Evolutionary conservation across 2,888 invertebrate species (phyloP).

Genomic region (Tipula lateralis): DNA sequence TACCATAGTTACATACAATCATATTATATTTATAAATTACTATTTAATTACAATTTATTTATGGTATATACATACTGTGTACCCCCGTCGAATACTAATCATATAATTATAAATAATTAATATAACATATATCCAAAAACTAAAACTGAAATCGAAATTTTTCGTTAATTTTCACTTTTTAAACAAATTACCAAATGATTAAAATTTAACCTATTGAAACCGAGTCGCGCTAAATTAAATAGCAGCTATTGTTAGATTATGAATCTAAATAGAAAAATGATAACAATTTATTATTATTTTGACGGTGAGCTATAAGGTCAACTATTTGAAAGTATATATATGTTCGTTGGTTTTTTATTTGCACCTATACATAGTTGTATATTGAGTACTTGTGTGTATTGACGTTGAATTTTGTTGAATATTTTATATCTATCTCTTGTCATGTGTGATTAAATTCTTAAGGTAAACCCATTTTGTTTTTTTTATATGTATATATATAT

Average conservation of each 20-base stretch:
- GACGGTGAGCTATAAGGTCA: background rate
- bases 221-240: too few species aligned
- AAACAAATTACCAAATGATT: background rate
- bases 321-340: background rate
- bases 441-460: background rate
- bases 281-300: background rate
- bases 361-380: background rate
- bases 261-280: too few species aligned
- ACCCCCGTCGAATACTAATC: background rate
- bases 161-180: background rate
- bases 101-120: background rate
- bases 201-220: background rate
- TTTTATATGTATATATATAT: too few species aligned
- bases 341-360: background rate
- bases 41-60: background rate
- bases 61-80: background rate
- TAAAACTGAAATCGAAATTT: background rate
- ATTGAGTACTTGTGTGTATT: too few species aligned
- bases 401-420: background rate
- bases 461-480: background rate
- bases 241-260: too few species aligned
- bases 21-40: background rate
- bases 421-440: background rate
- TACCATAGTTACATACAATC: background rate
- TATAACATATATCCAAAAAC: background rate